A percentile compares a stretch with the other conserved stretches of the same genome.
Evolutionary conservation across 2,113 vertebrate species (phyloP).

Genomic region (Oreocharis arfaki): DNA sequence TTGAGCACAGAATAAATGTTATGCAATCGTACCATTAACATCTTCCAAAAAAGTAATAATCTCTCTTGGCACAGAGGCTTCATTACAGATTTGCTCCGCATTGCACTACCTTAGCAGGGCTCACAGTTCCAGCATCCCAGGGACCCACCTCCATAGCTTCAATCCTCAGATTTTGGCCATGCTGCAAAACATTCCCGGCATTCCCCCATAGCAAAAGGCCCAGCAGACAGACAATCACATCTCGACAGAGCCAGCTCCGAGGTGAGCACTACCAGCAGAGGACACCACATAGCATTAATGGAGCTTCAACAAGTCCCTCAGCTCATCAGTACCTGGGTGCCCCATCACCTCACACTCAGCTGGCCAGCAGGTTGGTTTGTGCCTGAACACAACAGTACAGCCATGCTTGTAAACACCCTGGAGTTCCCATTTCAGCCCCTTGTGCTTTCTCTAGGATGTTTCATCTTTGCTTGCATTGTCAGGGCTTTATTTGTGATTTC

Average conservation of each 20-base stretch:
- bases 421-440: neutral
- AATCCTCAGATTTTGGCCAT: neutral
- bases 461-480: neutral
- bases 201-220: neutral
- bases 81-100: neutral
- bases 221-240: neutral
- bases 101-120: neutral
- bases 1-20: conserved; percentile 4
- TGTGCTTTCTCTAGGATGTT: neutral
- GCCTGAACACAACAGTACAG: neutral
- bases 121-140: neutral
- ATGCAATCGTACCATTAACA: conserved; percentile 24
- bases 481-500: neutral
- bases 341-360: neutral
- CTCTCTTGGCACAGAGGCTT: conserved; percentile 1
- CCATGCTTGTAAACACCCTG: neutral
- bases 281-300: neutral
- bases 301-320: neutral
- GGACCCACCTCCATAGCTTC: neutral
- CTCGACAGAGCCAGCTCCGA: neutral
- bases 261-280: conserved; percentile 6
- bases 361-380: neutral
- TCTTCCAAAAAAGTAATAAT: conserved; percentile 19
- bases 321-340: neutral
- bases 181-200: conserved; percentile 7